Percentiles rank a stretch among this genome's conserved stretches.
These are phyloP conservation scores for Delichon dasypus DNA, from an alignment of 2,797 vertebrate genomes.

Conservation along the genomic window DNA sequence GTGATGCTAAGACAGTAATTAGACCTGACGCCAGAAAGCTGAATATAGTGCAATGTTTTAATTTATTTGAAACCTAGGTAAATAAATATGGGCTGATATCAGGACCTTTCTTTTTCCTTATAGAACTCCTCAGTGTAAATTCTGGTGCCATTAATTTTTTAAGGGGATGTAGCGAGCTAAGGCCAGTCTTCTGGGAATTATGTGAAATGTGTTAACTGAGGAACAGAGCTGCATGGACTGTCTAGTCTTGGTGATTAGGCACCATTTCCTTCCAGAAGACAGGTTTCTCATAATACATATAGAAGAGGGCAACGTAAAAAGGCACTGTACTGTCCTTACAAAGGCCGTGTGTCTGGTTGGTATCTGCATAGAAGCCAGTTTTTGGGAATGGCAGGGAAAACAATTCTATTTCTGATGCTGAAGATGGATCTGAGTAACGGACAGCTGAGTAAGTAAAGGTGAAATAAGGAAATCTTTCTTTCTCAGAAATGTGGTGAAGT, in stretches of 20 bases:
- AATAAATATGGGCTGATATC: neutral
- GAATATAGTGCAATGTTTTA: neutral
- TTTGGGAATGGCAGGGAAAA: neutral
- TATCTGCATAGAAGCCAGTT: neutral
- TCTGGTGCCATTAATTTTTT: neutral
- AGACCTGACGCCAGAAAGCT: slow-evolving; percentile 26
- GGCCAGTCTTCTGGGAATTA: neutral
- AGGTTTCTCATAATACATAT: neutral
- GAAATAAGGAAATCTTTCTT: neutral
- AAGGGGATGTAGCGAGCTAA: neutral
- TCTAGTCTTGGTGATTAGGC: too few relatives aligned
- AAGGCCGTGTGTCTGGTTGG: neutral
- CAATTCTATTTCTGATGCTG: neutral
- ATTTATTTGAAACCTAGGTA: slow-evolving; percentile 16
- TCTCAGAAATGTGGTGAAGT: neutral
- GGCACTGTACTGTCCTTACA: neutral
- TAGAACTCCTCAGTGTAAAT: neutral
- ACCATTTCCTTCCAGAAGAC: neutral
- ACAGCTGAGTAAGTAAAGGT: neutral
- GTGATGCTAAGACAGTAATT: slow-evolving; percentile 42
- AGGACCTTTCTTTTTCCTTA: neutral
- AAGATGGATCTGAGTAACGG: neutral
- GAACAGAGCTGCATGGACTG: neutral
- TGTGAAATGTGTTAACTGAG: neutral
- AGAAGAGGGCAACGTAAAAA: neutral